These are phyloP conservation scores for Elephas maximus DNA, from an alignment of 2,113 vertebrate genomes.

Conservation along the genomic window DNA sequence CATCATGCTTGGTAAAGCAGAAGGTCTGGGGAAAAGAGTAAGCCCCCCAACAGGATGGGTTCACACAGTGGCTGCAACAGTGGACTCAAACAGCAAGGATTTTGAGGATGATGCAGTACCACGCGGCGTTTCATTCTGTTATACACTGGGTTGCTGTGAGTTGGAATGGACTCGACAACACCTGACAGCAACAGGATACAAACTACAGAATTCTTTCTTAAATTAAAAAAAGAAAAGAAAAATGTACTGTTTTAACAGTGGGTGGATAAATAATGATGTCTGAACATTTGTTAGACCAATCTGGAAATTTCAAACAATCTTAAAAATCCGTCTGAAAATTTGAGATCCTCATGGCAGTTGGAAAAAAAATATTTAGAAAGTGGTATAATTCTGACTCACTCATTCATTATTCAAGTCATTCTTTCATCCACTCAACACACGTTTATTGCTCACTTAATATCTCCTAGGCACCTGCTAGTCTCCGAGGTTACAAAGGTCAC, in stretches of 20 bases:
- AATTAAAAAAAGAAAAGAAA: neutral
- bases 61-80: no score
- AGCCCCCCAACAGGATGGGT: no score
- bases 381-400: neutral
- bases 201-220: conserved; percentile 41
- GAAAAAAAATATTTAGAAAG: conserved; percentile 27
- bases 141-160: no score
- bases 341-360: conserved; percentile 1
- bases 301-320: conserved; percentile 1
- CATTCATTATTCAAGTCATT: conserved; percentile 33
- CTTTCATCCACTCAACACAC: neutral
- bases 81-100: no score
- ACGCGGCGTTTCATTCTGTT: no score
- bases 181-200: neutral
- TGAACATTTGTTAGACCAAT: conserved; percentile 53
- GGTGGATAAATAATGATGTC: neutral
- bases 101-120: no score
- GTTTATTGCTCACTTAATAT: neutral
- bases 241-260: neutral
- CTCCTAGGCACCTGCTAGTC: neutral
- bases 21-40: no score
- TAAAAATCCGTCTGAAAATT: conserved; percentile 36
- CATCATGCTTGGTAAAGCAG: no score
- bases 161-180: no score
- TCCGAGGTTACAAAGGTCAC: neutral